phyloP scores from a whole-genome alignment of 2,888 invertebrate genomes.

The Onthophagus sagittarius region DNA sequence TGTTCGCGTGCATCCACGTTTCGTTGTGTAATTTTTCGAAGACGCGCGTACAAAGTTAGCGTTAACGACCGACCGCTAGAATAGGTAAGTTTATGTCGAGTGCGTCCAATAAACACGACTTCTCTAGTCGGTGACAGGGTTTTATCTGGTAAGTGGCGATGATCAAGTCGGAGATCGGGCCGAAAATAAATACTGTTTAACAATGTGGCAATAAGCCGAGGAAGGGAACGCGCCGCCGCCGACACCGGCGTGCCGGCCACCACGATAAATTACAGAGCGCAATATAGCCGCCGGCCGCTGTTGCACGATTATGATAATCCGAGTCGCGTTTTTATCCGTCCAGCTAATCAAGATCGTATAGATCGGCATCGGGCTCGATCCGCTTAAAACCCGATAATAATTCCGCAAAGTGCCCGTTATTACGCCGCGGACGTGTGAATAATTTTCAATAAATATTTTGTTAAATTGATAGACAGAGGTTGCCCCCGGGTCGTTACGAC shows the following conservation, averaged over 20 bases:
- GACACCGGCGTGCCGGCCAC: not conserved
- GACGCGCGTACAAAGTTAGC: not conserved
- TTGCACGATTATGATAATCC: conserved; percentile 26
- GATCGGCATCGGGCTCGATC: conserved; percentile 20
- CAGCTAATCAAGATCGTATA: conserved; percentile 25
- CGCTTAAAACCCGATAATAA: conserved; percentile 22
- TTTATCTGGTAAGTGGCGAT: not conserved
- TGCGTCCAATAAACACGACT: not conserved
- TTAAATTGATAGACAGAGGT: conserved; percentile 22
- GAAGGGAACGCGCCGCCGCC: not conserved
- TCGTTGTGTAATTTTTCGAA: not conserved
- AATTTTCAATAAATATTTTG: conserved; percentile 25
- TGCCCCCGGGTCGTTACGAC: conserved; percentile 13
- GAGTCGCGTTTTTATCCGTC: conserved; percentile 19
- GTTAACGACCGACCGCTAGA: not conserved
- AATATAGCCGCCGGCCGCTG: conserved; percentile 17
- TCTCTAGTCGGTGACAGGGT: not conserved
- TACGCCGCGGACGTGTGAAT: conserved; percentile 25
- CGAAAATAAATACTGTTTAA: conserved; percentile 13
- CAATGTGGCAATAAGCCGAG: conserved; percentile 12
- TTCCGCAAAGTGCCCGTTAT: conserved; percentile 23
- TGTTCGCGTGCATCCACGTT: not conserved
- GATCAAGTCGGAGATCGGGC: not conserved
- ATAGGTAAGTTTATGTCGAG: not conserved
- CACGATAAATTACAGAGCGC: conserved; percentile 16